A percentile compares a stretch with the other conserved stretches of the same genome.
These are phyloP conservation scores for Mystacornis crossleyi DNA, from an alignment of 2,113 vertebrate genomes.

Conservation along the genomic window DNA sequence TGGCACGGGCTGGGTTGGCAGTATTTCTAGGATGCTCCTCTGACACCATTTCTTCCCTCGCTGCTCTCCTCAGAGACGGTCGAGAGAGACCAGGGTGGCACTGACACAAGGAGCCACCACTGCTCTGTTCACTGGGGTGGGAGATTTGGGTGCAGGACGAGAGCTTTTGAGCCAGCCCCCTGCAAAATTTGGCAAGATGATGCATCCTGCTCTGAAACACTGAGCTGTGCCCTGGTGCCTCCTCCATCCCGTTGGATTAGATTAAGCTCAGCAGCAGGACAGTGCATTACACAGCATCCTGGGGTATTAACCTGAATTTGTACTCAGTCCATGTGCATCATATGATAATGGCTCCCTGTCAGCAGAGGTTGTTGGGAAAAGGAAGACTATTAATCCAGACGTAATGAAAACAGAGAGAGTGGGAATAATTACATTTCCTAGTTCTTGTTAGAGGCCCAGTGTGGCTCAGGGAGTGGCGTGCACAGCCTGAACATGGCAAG, in stretches of 20 bases:
- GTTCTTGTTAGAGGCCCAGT: neutral
- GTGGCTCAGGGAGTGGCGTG: neutral
- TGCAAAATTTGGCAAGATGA: neutral
- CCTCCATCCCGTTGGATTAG: neutral
- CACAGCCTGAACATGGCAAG: neutral
- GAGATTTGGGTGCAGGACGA: neutral
- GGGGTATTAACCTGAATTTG: conserved; percentile 19
- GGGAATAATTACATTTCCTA: conserved; percentile 22
- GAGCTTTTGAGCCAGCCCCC: neutral
- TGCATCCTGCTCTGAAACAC: neutral
- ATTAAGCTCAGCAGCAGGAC: neutral
- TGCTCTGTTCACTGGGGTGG: accelerated
- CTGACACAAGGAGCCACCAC: neutral
- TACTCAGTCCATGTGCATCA: neutral
- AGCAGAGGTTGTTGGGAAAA: neutral
- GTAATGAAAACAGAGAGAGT: conserved; percentile 18
- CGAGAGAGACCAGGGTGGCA: neutral
- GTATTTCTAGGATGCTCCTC: neutral
- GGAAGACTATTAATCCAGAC: conserved; percentile 39
- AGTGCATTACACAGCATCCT: neutral
- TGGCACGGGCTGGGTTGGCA: neutral
- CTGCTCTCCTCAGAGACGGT: neutral
- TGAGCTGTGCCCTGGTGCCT: neutral
- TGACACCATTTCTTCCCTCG: neutral
- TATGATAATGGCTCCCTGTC: conserved; percentile 13